Base-by-base conservation (phyloP, 2,797 vertebrate genomes). In the Ataeniobius toweri region DNA sequence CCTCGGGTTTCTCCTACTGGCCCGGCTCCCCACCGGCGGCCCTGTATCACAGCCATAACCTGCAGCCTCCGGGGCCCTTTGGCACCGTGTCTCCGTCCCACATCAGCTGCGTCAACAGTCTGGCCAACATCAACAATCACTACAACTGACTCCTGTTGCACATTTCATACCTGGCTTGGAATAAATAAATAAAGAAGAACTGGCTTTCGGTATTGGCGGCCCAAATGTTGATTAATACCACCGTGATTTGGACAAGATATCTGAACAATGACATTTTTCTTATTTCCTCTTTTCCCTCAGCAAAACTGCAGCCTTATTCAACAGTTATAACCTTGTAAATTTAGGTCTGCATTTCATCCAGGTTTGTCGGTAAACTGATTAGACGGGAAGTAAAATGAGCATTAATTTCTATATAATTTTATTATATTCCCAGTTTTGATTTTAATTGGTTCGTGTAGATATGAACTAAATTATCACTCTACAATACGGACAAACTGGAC, bases 1-100 rank as follows among this genome's bases (percentile, higher is more conserved):
- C 97, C 0, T 94, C 98, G 0, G 94, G 98, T 3, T 99, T 99
- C 95, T 98, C 98, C 51, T 99, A 99, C 90, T 99, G 98, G 98
- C 95, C 97, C 0, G 96, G 97, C 0, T 96, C 98, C 50, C 92
- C 96, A 1, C 92, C 97, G 0, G 93, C 93, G 0, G 95, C 97
- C 12, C 96, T 98, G 39, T 99, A 98, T 73, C 97, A 98, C 0
- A 95, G 95, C 82, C 98, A 98, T 0, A 94, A 96, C 75, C 94
- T 99, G 20, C 98, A 98, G 91, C 94, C 96, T 6, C 93, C 97
- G 0, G 95, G 96, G 0, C 89, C 97, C 2, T 97, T 99, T 86
- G 95, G 97, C 41, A 91, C 96, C 31, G 95, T 96, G 77, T 94
- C 95, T 2, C 91, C 94, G 7, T 86, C 95, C 2, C 96, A 96